Base-by-base conservation (phyloP, 1,140 invertebrate species). In the Drosophila ogumai region DNA sequence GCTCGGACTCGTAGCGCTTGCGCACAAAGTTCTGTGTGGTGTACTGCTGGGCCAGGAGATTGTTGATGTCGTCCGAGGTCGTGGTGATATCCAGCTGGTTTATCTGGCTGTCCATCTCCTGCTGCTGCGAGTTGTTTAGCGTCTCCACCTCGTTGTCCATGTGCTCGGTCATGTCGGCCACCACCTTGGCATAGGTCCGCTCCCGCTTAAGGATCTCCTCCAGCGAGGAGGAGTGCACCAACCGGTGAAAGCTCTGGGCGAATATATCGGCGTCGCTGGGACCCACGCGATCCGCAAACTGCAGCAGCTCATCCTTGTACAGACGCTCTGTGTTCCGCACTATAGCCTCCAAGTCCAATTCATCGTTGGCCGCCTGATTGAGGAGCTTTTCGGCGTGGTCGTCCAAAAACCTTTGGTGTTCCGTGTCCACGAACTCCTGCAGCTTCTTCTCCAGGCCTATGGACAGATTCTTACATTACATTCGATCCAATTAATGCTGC, bases 131-230 rank as follows among this genome's bases (percentile, higher is more conserved):
- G 15, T 90, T 81, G 59, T 93, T 95, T 0, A 96, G 93, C 67
- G 94, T 93, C 68, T 94, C 93, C 69, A 96, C 94, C 81, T 96
- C 95, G 71, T 94, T 93, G 81, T 96, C 95, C 78, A 95, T 94
- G 79, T 95, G 93, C 40, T 94, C 91, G 34, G 95, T 94, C 54
- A 96, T 93, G 79, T 96, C 94, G 22, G 95, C 94, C 13, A 97
- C 95, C 28, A 95, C 94, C 80, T 95, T 94, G 7, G 96, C 95
- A 93, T 96, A 97, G 46, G 95, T 94, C 84, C 97, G 95, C 93
- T 98, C 97, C 40, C 96, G 94, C 88, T 96, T 95, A 2, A 98
- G 93, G 82, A 98, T 95, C 0, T 96, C 96, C 91, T 96, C 95
- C 22, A 98, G 90, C 7, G 96, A 92, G 0, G 92, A 96, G 15